Base-by-base conservation (phyloP, 2,113 vertebrate genomes). In the Silurus asotus region DNA sequence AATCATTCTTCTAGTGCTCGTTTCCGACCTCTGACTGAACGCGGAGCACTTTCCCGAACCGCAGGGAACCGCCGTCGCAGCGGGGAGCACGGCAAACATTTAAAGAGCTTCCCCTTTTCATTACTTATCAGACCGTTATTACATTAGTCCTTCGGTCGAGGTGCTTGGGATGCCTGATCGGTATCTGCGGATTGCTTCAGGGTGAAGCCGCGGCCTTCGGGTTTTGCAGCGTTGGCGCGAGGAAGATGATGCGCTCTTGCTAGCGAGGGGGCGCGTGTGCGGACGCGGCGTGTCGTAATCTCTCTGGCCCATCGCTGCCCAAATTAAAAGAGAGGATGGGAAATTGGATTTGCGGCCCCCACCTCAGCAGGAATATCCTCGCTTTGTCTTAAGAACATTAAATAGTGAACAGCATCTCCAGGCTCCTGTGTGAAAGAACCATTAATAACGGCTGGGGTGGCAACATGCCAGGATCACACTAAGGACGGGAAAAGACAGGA, bases 381-480 rank as follows among this genome's bases (percentile, higher is more conserved):
- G 70, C 72, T 87, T 89, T 88, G 88, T 88, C 82, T 90, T 89
- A 88, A 88, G 70, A 65, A 84, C 88, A 88, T 88, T 82, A 82
- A 81, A 85, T 45, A 61, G 37, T 65, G 55, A 84, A 37, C 74
- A 53, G 75, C 81, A 64, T 87, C 80, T 83, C 79, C 76, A 80
- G 83, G 67, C 56, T 56, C 28, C 85, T 79, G 62, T 55, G 55
- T 83, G 80, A 87, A 88, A 83, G 65, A n/a, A 81, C 81, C 81
- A 85, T 88, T 90, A 88, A 87, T 85, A 85, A 75, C n/a, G 45
- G 37, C 75, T 7, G 19, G 5, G 72, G 45, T 86, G 87, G 84
- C 67, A 37, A 15, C 1, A 20, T 37, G 37, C 80, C 84, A 80
- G 59, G 77, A 79, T 37, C 55, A 53, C 14, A 23, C 72, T 25